Conservation (phyloP, 2,113 vertebrate species). For the Apistogramma diplotaenia region DNA sequence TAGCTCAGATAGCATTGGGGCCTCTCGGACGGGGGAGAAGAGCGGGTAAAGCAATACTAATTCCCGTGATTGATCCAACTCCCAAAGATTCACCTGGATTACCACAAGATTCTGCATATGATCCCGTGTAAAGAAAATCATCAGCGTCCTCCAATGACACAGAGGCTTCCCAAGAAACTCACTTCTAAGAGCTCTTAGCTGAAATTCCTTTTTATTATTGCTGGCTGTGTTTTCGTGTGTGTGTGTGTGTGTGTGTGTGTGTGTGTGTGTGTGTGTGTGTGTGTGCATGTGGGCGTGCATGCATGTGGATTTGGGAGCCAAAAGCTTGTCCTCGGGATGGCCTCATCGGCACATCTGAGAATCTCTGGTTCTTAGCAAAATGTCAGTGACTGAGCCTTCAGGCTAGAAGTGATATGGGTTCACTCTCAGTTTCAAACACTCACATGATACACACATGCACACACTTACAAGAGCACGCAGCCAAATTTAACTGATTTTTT, state of each 20-base stretch:
- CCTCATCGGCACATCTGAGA: conserved; percentile 65
- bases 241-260: conserved; percentile 1
- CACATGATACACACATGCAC: not conserved
- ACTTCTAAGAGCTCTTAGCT: conserved; percentile 24
- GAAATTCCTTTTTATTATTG: conserved; percentile 49
- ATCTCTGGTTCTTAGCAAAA: conserved; percentile 52
- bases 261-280: not conserved
- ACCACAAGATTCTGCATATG: conserved; percentile 8
- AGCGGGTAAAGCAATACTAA: conserved; percentile 16
- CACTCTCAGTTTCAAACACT: conserved; percentile 36
- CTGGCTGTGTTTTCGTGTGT: conserved; percentile 25
- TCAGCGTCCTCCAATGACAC: conserved; percentile 9
- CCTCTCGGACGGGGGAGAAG: conserved; percentile 11
- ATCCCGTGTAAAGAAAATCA: conserved; percentile 11
- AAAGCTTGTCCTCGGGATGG: conserved; percentile 54
- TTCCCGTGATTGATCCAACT: conserved; percentile 21
- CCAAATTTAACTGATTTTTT: not conserved
- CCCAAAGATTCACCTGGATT: conserved; percentile 22
- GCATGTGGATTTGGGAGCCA: conserved; percentile 33
- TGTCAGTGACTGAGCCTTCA: conserved; percentile 49
- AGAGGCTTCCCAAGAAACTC: conserved; percentile 21
- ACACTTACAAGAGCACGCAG: not conserved
- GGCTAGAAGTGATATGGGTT: conserved; percentile 59
- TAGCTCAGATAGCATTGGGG: conserved; percentile 44
- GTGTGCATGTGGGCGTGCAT: not conserved